Base-by-base conservation (phyloP, 2,113 vertebrate species). In the Ovis canadensis region DNA sequence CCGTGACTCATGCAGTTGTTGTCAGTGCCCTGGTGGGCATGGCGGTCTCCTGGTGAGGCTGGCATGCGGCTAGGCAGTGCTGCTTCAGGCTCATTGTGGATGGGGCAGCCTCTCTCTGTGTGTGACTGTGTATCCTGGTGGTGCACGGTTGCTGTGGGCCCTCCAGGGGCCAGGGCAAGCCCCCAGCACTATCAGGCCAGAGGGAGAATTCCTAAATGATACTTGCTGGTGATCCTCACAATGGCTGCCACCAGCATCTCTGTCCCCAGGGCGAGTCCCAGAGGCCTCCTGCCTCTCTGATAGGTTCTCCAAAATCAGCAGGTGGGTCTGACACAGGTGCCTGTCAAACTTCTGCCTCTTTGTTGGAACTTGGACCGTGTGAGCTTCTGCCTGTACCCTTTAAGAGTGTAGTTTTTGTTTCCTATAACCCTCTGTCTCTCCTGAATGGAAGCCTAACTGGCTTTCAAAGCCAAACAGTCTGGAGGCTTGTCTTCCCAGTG, bases 31-130 rank as follows among this genome's bases (percentile, higher is more conserved):
- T 82, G 31, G 31, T 54, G 48, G 48, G 80, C 80, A n/a, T 3
- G 31, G 10, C 11, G 1, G 50, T 54, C 31, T 82, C 48, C 48
- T n/a, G 45, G 80, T 52, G 80, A 52, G 31, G 80, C 80, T 52
- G 48, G 33, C 1, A 0, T 82, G 80, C 0, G 0, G 15, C 31
- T 82, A 17, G 48, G 31, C 78, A 81, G 9, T 81, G 48, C 19
- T 12, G 3, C 48, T n/a, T n/a, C 2, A n/a, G 31, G 29, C 19
- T 40, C n/a, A 71, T 12, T 71, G 5, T 54, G 31, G 48, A 19
- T 82, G 50, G 48, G 50, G 50, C 31, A 54, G 19, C 31, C 31
- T 54, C 48, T 33, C 19, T 52, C 5, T 82, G 80, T 33, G 50
- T 82, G 52, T 82, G 80, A n/a, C 80, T n/a, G 8, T 33, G 45